phyloP scores from a whole-genome alignment of 2,797 vertebrate species.

The Channallabes apus region DNA sequence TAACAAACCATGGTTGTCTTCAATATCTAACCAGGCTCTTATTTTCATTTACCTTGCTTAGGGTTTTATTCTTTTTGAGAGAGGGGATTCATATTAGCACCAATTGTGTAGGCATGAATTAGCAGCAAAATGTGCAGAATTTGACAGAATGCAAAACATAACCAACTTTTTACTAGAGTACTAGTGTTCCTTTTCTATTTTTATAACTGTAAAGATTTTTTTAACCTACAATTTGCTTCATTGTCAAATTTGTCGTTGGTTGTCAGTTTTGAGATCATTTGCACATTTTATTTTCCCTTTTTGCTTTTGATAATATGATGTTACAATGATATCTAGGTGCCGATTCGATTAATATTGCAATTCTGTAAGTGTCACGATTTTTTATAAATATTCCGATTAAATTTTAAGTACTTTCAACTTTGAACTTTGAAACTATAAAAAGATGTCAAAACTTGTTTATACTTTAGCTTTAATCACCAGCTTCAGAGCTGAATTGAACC shows the following conservation, averaged over 20 bases:
- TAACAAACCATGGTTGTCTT: slow-evolving; percentile 12
- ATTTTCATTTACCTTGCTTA: background rate
- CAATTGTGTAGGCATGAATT: background rate
- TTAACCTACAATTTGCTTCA: background rate
- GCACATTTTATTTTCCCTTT: background rate
- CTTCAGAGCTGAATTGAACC: background rate
- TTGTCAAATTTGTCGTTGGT: background rate
- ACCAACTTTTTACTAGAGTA: too few species aligned
- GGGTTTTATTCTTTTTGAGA: background rate
- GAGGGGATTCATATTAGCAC: background rate
- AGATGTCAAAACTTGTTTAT: too few species aligned
- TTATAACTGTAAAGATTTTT: background rate
- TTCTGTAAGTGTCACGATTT: too few species aligned
- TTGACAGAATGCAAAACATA: background rate
- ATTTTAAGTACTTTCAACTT: too few species aligned
- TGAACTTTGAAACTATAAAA: too few species aligned
- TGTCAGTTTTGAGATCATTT: background rate
- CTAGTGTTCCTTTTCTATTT: background rate
- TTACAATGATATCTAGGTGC: too few species aligned
- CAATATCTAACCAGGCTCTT: background rate
- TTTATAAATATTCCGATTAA: too few species aligned
- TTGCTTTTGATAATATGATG: background rate
- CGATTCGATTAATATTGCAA: too few species aligned
- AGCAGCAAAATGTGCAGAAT: background rate
- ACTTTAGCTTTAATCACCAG: too few species aligned